These are phyloP conservation scores for Struthio camelus DNA, from an alignment of 2,113 vertebrate species.

Conservation along the genomic window DNA sequence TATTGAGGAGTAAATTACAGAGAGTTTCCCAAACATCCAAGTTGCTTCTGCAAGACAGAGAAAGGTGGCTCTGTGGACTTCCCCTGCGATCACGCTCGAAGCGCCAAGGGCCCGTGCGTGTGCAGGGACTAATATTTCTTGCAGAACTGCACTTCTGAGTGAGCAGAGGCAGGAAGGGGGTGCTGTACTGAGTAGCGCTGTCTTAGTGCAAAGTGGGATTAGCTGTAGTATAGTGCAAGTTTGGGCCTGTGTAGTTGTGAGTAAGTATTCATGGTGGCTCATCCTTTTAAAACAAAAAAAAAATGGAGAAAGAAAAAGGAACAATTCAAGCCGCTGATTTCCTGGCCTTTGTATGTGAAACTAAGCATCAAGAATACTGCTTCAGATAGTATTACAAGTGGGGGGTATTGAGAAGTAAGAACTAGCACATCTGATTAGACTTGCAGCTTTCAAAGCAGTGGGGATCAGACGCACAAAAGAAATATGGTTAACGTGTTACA, in stretches of 20 bases:
- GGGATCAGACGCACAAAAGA: background rate
- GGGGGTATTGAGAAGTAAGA: background rate
- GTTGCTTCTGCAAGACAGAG: background rate
- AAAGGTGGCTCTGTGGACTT: background rate
- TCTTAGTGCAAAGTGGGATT: background rate
- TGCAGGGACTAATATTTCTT: fast-evolving
- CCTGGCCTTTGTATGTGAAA: background rate
- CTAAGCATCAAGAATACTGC: background rate
- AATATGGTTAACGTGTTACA: background rate
- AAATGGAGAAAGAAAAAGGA: background rate
- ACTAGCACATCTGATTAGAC: background rate
- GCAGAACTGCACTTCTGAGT: background rate
- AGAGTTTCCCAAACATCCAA: fast-evolving
- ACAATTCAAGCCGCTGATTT: background rate
- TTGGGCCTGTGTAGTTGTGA: background rate
- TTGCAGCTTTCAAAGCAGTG: background rate
- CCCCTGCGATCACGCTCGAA: fast-evolving
- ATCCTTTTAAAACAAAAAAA: too few relatives aligned
- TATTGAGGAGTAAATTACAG: fast-evolving
- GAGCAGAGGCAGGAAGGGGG: background rate
- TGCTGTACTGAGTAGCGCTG: background rate
- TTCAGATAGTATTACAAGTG: background rate
- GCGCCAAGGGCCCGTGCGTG: background rate
- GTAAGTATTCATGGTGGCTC: background rate
- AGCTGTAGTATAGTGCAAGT: background rate